A percentile compares a stretch with the other conserved stretches of the same genome.
Evolutionary conservation across 2,888 invertebrate genomes (phyloP).

Genomic region (Eustalomyia histrio): DNA sequence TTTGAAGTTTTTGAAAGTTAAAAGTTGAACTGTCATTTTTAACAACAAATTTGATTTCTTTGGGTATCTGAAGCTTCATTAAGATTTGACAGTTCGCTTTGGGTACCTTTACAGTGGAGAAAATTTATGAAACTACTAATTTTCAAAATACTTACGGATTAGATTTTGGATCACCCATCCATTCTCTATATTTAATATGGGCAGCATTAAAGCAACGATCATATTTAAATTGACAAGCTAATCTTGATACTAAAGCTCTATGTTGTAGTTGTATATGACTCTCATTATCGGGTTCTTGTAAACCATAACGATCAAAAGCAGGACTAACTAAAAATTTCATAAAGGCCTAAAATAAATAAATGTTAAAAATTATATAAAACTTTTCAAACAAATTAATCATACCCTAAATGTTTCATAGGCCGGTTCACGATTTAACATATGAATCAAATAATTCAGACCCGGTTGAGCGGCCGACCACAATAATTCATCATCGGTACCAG

Average conservation of each 20-base stretch:
- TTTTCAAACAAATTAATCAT: conserved; percentile 60
- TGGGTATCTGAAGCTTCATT: no score
- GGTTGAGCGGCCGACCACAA: conserved; percentile 83
- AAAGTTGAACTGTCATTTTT: no score
- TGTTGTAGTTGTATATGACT: conserved; percentile 81
- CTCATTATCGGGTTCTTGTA: conserved; percentile 80
- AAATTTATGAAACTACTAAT: no score
- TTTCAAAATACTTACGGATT: conserved; percentile 80
- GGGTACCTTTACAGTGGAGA: no score
- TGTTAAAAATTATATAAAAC: background rate
- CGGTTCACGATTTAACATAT: conserved; percentile 82
- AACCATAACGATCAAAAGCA: conserved; percentile 79
- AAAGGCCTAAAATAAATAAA: conserved; percentile 73
- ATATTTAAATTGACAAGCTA: conserved; percentile 81
- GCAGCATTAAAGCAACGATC: conserved; percentile 81
- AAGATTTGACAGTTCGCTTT: no score
- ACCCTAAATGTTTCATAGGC: conserved; percentile 83
- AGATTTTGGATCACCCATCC: conserved; percentile 80
- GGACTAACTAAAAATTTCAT: conserved; percentile 79
- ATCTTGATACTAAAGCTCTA: conserved; percentile 80
- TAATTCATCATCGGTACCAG: conserved; percentile 81
- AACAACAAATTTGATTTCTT: no score
- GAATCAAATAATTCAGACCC: conserved; percentile 82
- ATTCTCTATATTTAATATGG: conserved; percentile 80
- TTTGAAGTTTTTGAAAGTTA: no score